Evolutionary conservation across 2,888 invertebrate genomes (phyloP).

Genomic region (Trichopoda pennipes): DNA sequence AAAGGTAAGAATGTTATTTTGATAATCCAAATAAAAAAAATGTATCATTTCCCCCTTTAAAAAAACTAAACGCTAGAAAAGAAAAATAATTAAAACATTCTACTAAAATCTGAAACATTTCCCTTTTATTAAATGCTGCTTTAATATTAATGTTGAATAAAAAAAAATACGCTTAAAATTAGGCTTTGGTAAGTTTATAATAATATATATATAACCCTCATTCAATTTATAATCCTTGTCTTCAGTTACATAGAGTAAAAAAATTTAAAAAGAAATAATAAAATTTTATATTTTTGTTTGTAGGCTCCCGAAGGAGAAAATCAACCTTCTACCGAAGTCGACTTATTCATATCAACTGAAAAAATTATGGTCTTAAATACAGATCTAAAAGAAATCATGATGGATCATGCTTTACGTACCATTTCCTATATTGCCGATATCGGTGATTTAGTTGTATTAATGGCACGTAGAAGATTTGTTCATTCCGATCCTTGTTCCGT

Average conservation of each 20-base stretch:
- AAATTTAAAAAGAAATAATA: neutral
- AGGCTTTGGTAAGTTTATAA: slow-evolving; percentile 71
- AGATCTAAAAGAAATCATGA: slow-evolving; percentile 99
- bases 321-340: slow-evolving; percentile 99
- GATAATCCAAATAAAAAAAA: neutral
- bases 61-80: slow-evolving; percentile 49
- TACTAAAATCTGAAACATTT: slow-evolving; percentile 54
- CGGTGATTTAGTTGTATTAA: slow-evolving; percentile 97
- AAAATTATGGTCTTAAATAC: slow-evolving; percentile 99
- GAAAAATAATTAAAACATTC: slow-evolving; percentile 15
- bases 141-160: slow-evolving; percentile 55
- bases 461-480: slow-evolving; percentile 97
- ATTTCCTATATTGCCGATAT: slow-evolving; percentile 99
- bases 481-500: slow-evolving; percentile 88
- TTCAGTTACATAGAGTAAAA: neutral
- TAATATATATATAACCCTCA: slow-evolving; percentile 18
- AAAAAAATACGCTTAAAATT: slow-evolving; percentile 59
- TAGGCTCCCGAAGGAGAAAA: slow-evolving; percentile 99
- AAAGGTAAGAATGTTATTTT: slow-evolving; percentile 87
- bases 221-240: slow-evolving; percentile 2
- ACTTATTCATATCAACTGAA: slow-evolving; percentile 99
- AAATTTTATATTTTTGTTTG: neutral
- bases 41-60: slow-evolving; percentile 35
- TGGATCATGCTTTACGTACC: slow-evolving; percentile 99
- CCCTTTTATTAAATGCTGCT: slow-evolving; percentile 66